Base-by-base conservation (phyloP, 2,797 vertebrate species). In the Chanos chanos region DNA sequence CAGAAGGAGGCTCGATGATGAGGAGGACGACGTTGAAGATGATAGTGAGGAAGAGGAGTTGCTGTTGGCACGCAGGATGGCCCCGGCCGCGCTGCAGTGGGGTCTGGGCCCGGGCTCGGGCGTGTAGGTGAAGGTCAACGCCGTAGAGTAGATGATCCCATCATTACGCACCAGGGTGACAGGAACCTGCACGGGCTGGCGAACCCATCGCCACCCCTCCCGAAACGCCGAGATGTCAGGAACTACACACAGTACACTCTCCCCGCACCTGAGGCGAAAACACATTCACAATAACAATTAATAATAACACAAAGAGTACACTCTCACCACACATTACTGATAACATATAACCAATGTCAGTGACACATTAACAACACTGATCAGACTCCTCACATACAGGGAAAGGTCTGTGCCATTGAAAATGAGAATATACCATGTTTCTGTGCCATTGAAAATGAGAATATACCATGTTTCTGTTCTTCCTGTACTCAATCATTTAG, bases 211-310 rank as follows among this genome's bases (percentile, higher is more conserved):
- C 97, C 96, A 99, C 0, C 95, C 97, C 87, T 99, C 94, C 81
- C 94, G 92, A 90, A 99, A 98, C 25, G 95, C 94, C 24, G 97
- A 99, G 83, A 99, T 99, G 80, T 99, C 97, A 7, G 97, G 96
- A 78, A 99, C 97, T 39, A 99, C 96, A 30, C 97, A 99, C 3
- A 99, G 89, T 84, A 99, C 91, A 63, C 93, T 99, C 83, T 99
- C 97, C 1, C 95, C 95, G 12, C 96, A 99, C 66, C 96, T 99
- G 77, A 45, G 10, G 36, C 37, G 37, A 58, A 5, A 60, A 5
- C 7, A 18, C 0, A 3, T 25, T 39, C n/a, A 8, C 7, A 3
- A 12, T 25, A 13, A 1, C 15, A 2, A 8, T 12, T 33, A 44
- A 40, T 2, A 36, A 12, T 50, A 7, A 9, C 44, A 30, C 10